These are phyloP conservation scores for Hymenopus coronatus DNA, from an alignment of 2,888 invertebrate genomes.

Conservation along the genomic window DNA sequence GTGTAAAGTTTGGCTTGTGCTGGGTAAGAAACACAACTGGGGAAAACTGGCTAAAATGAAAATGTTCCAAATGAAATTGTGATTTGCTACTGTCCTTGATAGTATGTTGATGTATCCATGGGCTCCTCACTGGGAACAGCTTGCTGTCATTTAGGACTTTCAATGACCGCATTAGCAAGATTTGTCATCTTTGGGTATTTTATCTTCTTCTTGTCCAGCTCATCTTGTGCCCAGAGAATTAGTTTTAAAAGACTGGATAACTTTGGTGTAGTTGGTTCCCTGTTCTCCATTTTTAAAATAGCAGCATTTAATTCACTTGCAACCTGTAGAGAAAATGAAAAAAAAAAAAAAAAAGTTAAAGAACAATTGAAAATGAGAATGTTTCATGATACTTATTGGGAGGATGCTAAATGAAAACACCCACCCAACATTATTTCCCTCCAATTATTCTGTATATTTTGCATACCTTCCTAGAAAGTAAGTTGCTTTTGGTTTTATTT, in stretches of 20 bases:
- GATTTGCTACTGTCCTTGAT: conserved; percentile 8
- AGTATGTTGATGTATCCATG: conserved; percentile 17
- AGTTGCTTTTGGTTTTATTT: too few relatives aligned
- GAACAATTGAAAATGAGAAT: too few relatives aligned
- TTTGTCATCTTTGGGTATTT: conserved; percentile 95
- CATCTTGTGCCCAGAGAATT: conserved; percentile 94
- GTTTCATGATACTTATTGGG: too few relatives aligned
- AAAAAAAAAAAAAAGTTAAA: too few relatives aligned
- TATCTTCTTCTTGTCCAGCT: conserved; percentile 91
- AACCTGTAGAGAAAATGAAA: conserved; percentile 55
- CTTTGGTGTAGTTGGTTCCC: conserved; percentile 86
- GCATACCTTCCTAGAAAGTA: too few relatives aligned
- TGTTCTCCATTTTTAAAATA: conserved; percentile 91
- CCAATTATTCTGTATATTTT: too few relatives aligned
- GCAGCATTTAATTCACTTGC: conserved; percentile 97
- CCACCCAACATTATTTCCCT: too few relatives aligned
- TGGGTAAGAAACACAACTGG: neutral
- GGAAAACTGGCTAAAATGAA: neutral
- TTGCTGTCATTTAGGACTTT: conserved; percentile 60
- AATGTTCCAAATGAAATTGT: neutral
- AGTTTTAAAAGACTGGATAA: conserved; percentile 87
- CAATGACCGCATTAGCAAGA: conserved; percentile 79
- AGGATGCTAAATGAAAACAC: too few relatives aligned
- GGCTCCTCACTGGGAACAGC: conserved; percentile 15
- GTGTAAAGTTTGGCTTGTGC: neutral